A percentile compares a stretch with the other conserved stretches of the same genome.
phyloP scores from a whole-genome alignment of 2,797 vertebrate species.

The Gephyroberyx darwinii region DNA sequence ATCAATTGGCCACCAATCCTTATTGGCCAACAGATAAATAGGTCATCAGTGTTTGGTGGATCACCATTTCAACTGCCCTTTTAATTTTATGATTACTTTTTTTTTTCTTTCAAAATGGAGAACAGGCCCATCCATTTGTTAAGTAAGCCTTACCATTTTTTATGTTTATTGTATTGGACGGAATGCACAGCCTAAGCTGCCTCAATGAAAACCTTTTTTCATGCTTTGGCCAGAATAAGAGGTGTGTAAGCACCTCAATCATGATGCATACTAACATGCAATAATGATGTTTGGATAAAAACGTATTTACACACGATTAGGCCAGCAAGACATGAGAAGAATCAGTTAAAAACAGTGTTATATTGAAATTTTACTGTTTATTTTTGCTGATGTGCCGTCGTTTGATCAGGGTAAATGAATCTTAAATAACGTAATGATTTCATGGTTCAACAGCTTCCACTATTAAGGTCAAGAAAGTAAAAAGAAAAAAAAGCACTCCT shows the following conservation, averaged over 20 bases:
- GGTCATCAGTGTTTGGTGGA: background rate
- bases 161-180: too few relatives aligned
- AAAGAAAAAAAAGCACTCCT: background rate
- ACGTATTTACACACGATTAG: background rate
- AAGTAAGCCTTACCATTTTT: too few relatives aligned
- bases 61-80: background rate
- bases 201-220: conserved; percentile 9
- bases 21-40: background rate
- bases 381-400: too few relatives aligned
- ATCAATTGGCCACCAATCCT: background rate
- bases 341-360: too few relatives aligned
- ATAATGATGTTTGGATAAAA: too few relatives aligned
- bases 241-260: background rate
- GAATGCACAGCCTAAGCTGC: background rate
- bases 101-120: too few relatives aligned
- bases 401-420: background rate
- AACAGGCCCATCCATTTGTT: too few relatives aligned
- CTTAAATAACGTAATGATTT: conserved; percentile 45
- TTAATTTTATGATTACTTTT: too few relatives aligned
- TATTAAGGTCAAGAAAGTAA: conserved; percentile 13
- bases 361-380: background rate
- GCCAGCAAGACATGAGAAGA: background rate
- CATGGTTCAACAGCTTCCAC: conserved; percentile 46
- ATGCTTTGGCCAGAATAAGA: conserved; percentile 12
- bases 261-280: background rate